These are phyloP conservation scores for Melanotus villosus DNA, from an alignment of 2,888 invertebrate species.

Conservation along the genomic window DNA sequence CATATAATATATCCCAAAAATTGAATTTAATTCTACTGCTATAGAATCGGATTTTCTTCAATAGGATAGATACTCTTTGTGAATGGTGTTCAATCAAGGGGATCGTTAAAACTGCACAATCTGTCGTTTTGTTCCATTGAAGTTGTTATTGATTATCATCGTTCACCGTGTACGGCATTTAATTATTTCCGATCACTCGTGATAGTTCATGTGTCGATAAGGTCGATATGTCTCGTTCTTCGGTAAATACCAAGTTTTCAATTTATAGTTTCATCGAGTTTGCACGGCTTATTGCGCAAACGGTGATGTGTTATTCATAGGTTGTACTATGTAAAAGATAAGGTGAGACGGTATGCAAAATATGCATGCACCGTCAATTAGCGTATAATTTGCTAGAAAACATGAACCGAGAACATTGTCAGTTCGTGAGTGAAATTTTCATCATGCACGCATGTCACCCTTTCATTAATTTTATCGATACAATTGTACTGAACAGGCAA, in stretches of 20 bases:
- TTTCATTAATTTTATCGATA: too few relatives aligned
- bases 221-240: conserved; percentile 10
- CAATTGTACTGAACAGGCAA: too few relatives aligned
- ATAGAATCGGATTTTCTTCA: conserved; percentile 24
- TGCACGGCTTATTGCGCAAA: conserved; percentile 12
- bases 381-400: conserved; percentile 11
- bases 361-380: conserved; percentile 18
- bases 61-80: conserved; percentile 33
- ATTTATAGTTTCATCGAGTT: conserved; percentile 25
- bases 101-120: conserved; percentile 33
- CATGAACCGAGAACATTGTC: conserved; percentile 6
- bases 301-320: conserved; percentile 15
- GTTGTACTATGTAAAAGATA: background rate
- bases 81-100: conserved; percentile 34
- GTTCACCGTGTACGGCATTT: conserved; percentile 26
- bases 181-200: conserved; percentile 40
- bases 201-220: conserved; percentile 29
- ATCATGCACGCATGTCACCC: conserved; percentile 6
- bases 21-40: conserved; percentile 23
- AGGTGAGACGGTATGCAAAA: conserved; percentile 7
- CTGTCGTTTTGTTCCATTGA: conserved; percentile 31
- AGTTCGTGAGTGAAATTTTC: background rate
- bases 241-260: conserved; percentile 12
- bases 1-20: conserved; percentile 22
- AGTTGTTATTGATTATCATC: conserved; percentile 31